Evolutionary conservation across 2,888 invertebrate genomes (phyloP).

Genomic region (Ormyrus thymus): DNA sequence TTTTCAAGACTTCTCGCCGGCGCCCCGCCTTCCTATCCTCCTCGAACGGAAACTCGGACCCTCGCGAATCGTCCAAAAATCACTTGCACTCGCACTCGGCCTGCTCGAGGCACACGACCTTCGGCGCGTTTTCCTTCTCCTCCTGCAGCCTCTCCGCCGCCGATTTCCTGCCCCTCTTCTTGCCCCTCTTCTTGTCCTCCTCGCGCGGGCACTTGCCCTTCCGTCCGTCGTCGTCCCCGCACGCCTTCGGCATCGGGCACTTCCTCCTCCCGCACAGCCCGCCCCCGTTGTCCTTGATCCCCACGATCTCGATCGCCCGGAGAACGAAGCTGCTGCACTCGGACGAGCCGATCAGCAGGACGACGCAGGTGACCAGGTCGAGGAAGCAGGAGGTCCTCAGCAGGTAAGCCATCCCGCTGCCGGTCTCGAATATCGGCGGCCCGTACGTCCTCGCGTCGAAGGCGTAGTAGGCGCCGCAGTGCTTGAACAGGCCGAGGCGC

Average conservation of each 20-base stretch:
- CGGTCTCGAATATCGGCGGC: conserved; percentile 66
- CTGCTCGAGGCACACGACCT: no score
- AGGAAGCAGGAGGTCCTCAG: conserved; percentile 65
- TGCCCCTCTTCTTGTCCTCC: conserved; percentile 8
- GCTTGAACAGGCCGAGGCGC: conserved; percentile 67
- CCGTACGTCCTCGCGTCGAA: conserved; percentile 66
- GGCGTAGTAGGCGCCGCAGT: conserved; percentile 67
- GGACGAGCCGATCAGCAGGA: conserved; percentile 64
- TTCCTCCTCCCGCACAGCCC: background rate
- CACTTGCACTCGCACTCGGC: no score
- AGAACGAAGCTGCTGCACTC: conserved; percentile 66
- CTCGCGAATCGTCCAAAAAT: no score
- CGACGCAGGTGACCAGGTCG: conserved; percentile 63
- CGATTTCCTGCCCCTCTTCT: background rate
- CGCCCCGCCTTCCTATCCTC: background rate
- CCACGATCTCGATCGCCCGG: conserved; percentile 66
- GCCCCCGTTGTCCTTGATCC: conserved; percentile 50
- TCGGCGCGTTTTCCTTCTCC: background rate
- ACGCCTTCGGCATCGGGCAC: background rate
- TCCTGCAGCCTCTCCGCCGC: background rate
- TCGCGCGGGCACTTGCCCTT: conserved; percentile 14
- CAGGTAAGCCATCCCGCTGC: conserved; percentile 64
- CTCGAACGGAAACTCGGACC: conserved; percentile 7
- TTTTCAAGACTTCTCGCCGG: background rate
- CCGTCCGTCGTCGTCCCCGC: background rate